Base-by-base conservation (phyloP, 2,113 vertebrate species). In the Corythornis madagascariensis region DNA sequence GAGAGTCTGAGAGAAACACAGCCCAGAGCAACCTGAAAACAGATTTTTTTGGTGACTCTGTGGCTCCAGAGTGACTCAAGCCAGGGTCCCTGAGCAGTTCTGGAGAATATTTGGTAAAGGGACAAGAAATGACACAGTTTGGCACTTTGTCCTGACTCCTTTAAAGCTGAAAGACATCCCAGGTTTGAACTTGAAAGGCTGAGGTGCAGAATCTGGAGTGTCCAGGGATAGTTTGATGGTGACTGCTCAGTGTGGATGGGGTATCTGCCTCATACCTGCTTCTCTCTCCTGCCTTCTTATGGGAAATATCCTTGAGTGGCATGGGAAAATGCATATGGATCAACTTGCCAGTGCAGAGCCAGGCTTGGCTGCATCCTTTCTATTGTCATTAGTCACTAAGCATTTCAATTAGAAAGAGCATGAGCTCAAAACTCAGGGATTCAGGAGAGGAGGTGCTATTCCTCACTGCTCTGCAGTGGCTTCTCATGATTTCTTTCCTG, bases 371-470 rank as follows among this genome's bases (percentile, higher is more conserved):
- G 77, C 38, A 71, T 65, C 52, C 40, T 76, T 89, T 85, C 63
- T 80, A 86, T 94, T 75, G 89, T 89, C 73, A 76, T 95, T 92
- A 92, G 84, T 86, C 73, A 72, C 83, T 79, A 86, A 38, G 45
- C 48, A 57, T 89, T 92, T 94, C 47, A 91, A 22, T 92, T 85
- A 92, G 84, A 57, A 75, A 88, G 53, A 92, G 35, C 79, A 95
- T 95, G 73, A 95, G 3, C 74, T 95, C 86, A 84, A 61, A 89
- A 71, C 84, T 75, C 76, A 91, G 88, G 88, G 86, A 96, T 93
- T 88, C 63, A 91, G 77, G 61, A 78, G 52, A 90, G 74, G 38
- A 81, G 83, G 19, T 65, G 65, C 25, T 89, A 83, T 86, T 67
- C 63, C 83, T 91, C 35, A 59, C 61, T 76, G 42, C 65, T 89